phyloP scores from a whole-genome alignment of 2,113 vertebrate species.

The Erinaceus europaeus region DNA sequence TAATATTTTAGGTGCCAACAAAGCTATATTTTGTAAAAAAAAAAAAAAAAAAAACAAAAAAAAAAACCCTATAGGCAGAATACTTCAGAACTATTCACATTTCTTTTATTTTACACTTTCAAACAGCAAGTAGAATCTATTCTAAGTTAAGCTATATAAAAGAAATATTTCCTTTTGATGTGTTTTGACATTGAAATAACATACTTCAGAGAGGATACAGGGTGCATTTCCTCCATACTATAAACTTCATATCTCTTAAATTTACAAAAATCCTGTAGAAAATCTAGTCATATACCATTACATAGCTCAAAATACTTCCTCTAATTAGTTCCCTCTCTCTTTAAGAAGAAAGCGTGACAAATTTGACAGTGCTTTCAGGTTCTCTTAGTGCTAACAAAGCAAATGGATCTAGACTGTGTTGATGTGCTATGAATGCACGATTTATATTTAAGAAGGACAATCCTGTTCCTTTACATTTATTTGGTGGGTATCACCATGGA shows the following conservation, averaged over 20 bases:
- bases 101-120: constrained; percentile 48
- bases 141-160: constrained; percentile 21
- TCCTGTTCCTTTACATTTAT: constrained; percentile 67
- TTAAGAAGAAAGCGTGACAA: constrained; percentile 27
- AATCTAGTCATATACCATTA: not conserved
- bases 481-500: constrained; percentile 61
- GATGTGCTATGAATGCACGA: constrained; percentile 59
- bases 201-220: not conserved
- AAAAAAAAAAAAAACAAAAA: constrained; percentile 45
- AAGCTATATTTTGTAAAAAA: not conserved
- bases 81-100: constrained; percentile 19
- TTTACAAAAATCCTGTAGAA: not conserved
- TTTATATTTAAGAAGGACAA: constrained; percentile 63
- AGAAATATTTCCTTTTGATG: not conserved
- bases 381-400: constrained; percentile 47
- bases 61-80: constrained; percentile 35
- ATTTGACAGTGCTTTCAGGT: constrained; percentile 23
- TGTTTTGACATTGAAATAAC: constrained; percentile 30
- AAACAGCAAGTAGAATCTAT: constrained; percentile 15
- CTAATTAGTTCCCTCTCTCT: not conserved
- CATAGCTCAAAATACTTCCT: constrained; percentile 3
- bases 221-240: not conserved
- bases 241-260: not conserved
- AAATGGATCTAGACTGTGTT: constrained; percentile 37
- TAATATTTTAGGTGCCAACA: not conserved